Evolutionary conservation across 2,797 vertebrate genomes (phyloP).

Genomic region (Peromyscus nudipes): DNA sequence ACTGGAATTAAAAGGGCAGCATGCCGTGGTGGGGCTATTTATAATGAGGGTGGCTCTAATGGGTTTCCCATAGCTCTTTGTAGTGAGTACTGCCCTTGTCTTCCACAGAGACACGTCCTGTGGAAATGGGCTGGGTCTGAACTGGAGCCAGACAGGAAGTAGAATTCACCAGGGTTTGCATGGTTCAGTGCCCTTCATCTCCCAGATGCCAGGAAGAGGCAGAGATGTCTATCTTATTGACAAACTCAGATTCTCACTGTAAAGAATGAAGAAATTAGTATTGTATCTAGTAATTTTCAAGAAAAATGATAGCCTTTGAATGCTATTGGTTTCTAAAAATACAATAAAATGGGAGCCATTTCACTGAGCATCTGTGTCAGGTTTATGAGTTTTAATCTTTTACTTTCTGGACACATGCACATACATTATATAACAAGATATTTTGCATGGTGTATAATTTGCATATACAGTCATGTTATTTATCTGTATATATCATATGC

Average conservation of each 20-base stretch:
- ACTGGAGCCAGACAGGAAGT: not conserved
- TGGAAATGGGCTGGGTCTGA: constrained; percentile 67
- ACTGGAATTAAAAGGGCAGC: constrained; percentile 73
- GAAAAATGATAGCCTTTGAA: not conserved
- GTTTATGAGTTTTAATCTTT: constrained; percentile 34
- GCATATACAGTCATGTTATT: not conserved
- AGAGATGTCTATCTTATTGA: not conserved
- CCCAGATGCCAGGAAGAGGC: not conserved
- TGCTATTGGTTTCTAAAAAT: constrained; percentile 41
- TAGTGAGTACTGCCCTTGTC: constrained; percentile 43
- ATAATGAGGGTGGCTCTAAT: constrained; percentile 72
- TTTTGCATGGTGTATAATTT: not conserved
- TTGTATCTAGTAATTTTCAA: not conserved
- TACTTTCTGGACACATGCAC: not conserved
- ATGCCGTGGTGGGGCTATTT: constrained; percentile 62
- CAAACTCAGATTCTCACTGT: not conserved
- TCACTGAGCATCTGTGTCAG: not conserved
- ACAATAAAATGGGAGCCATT: not conserved
- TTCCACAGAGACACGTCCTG: constrained; percentile 63
- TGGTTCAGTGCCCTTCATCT: not conserved
- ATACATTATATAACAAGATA: not conserved
- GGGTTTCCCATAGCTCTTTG: constrained; percentile 74
- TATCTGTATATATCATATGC: not conserved
- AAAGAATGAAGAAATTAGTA: constrained; percentile 1
- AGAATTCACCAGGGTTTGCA: not conserved